phyloP scores from a whole-genome alignment of 2,888 invertebrate genomes.

The Harmothoe impar region DNA sequence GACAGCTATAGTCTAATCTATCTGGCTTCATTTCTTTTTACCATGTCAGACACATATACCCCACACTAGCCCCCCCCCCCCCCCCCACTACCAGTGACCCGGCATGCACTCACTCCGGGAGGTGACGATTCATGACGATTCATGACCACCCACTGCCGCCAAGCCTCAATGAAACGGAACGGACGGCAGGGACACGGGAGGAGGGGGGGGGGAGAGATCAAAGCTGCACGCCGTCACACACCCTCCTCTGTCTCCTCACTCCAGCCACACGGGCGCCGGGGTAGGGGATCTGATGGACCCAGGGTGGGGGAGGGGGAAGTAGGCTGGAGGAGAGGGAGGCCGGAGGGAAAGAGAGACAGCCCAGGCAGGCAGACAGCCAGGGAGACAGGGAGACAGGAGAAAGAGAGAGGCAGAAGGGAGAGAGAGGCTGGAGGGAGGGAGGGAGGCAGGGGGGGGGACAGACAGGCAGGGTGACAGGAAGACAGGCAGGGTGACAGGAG shows the following conservation, averaged over 20 bases:
- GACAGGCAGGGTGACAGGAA: no score
- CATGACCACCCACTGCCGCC: neutral
- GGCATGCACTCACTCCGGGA: neutral
- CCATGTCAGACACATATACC: no score
- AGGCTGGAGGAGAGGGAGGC: neutral
- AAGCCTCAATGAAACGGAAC: neutral
- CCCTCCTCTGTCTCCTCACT: no score
- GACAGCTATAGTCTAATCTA: no score
- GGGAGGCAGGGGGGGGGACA: no score
- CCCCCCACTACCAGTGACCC: neutral
- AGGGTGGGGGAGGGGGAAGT: neutral
- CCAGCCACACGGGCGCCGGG: neutral
- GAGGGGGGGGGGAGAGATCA: neutral
- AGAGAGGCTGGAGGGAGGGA: no score
- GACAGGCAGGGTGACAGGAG: no score
- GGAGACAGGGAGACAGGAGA: no score
- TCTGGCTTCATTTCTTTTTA: no score
- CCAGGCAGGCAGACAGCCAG: no score
- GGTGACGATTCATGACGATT: slow-evolving; percentile 30
- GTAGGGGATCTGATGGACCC: neutral
- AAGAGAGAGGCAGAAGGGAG: no score
- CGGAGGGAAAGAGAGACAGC: no score
- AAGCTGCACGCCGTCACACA: neutral
- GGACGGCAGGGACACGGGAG: neutral
- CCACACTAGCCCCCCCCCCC: neutral